Conservation (phyloP, 2,113 vertebrate genomes). For the Entosphenus tridentatus region DNA sequence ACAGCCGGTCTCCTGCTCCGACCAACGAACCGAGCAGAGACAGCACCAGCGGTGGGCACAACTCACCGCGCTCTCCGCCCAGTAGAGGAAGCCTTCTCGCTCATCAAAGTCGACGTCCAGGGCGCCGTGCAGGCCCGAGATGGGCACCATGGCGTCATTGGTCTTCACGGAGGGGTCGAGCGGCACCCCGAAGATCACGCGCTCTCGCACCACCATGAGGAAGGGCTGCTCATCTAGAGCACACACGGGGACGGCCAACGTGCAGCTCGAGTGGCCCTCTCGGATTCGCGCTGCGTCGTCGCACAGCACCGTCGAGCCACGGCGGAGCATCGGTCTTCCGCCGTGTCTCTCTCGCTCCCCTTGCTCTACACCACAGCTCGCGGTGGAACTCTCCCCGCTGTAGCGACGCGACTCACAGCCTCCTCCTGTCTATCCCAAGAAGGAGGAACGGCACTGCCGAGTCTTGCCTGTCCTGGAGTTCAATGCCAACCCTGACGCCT, state of each 20-base stretch:
- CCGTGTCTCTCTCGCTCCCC: too few relatives aligned
- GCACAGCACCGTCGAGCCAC: too few relatives aligned
- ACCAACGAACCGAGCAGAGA: background rate
- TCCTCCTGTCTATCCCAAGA: too few relatives aligned
- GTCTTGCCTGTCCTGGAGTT: too few relatives aligned
- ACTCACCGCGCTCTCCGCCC: conserved; percentile 26
- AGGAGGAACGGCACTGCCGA: too few relatives aligned
- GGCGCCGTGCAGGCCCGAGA: conserved; percentile 21
- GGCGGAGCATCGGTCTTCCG: too few relatives aligned
- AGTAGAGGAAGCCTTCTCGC: conserved; percentile 23
- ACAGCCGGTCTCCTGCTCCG: too few relatives aligned
- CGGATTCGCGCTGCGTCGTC: too few relatives aligned
- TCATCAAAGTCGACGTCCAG: conserved; percentile 29
- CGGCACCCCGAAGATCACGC: conserved; percentile 25
- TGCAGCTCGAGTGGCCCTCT: background rate
- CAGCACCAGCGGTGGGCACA: background rate
- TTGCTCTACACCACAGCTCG: too few relatives aligned
- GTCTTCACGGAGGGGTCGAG: conserved; percentile 22
- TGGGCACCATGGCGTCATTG: conserved; percentile 26
- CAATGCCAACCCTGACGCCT: too few relatives aligned
- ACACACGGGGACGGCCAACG: background rate
- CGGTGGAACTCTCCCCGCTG: too few relatives aligned
- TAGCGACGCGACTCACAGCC: too few relatives aligned
- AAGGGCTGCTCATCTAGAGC: conserved; percentile 17
- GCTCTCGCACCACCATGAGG: conserved; percentile 25